Evolutionary conservation across 2,888 invertebrate species (phyloP).

Genomic region (Melanargia galathea): DNA sequence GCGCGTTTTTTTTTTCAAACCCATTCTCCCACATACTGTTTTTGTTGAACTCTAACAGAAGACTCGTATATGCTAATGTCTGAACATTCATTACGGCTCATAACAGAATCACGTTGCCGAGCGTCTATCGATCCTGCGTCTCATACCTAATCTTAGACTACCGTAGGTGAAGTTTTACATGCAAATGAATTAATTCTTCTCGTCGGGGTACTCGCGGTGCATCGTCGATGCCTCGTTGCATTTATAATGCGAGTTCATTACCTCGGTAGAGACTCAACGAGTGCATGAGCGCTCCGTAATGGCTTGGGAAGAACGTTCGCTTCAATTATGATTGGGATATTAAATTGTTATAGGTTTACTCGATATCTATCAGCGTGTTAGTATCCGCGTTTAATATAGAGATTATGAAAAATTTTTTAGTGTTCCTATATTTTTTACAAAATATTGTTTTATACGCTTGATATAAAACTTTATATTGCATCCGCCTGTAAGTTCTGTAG

Average conservation of each 20-base stretch:
- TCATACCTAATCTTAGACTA: slow-evolving; percentile 64
- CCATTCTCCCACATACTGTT: background rate
- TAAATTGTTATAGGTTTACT: slow-evolving; percentile 48
- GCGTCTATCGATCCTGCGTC: slow-evolving; percentile 46
- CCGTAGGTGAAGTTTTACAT: slow-evolving; percentile 76
- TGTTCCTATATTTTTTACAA: too few relatives aligned
- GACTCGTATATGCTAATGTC: slow-evolving; percentile 25
- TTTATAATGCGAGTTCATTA: slow-evolving; percentile 82
- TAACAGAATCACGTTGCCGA: slow-evolving; percentile 36
- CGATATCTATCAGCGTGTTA: slow-evolving; percentile 8
- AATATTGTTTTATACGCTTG: too few relatives aligned
- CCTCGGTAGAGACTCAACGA: slow-evolving; percentile 62
- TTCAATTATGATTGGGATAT: slow-evolving; percentile 78
- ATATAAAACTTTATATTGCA: too few relatives aligned
- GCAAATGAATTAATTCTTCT: slow-evolving; percentile 82
- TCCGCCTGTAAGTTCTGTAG: too few relatives aligned
- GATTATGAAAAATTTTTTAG: background rate
- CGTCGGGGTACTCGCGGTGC: slow-evolving; percentile 66
- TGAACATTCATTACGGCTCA: slow-evolving; percentile 32
- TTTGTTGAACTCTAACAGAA: slow-evolving; percentile 4
- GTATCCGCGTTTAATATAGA: background rate
- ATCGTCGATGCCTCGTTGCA: slow-evolving; percentile 79
- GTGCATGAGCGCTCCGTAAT: slow-evolving; percentile 67
- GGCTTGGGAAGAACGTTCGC: slow-evolving; percentile 76
- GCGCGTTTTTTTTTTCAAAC: background rate